Evolutionary conservation across 2,797 vertebrate species (phyloP).

Genomic region (Pelobates cultripes): DNA sequence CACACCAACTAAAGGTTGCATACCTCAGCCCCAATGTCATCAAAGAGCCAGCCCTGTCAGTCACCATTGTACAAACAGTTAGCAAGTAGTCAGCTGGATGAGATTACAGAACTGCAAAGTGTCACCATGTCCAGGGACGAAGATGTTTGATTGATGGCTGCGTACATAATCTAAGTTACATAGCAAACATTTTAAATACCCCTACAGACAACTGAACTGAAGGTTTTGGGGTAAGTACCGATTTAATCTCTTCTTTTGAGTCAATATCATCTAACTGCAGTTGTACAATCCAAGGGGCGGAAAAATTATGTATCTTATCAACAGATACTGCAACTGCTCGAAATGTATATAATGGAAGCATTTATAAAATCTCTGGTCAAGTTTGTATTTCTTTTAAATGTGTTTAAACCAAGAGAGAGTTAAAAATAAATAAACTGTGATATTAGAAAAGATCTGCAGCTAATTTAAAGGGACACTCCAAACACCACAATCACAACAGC

Average conservation of each 20-base stretch:
- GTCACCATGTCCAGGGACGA: constrained; percentile 7
- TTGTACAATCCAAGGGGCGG: too few species aligned
- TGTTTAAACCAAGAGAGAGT: too few species aligned
- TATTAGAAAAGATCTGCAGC: too few species aligned
- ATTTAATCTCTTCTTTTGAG: not conserved
- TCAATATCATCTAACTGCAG: constrained; percentile 1
- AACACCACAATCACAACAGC: too few species aligned
- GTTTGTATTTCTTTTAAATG: too few species aligned
- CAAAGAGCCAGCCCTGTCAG: constrained; percentile 27
- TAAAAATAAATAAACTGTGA: too few species aligned
- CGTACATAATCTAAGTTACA: constrained; percentile 1
- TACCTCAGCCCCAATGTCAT: constrained; percentile 30
- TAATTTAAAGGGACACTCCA: too few species aligned
- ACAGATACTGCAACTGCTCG: not conserved
- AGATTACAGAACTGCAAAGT: constrained; percentile 13
- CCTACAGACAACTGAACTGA: not conserved
- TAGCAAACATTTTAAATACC: constrained; percentile 17
- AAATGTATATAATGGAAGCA: not conserved
- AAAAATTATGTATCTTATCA: too few species aligned
- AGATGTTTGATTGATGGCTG: constrained; percentile 26
- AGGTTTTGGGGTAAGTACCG: not conserved
- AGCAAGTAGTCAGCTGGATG: constrained; percentile 27
- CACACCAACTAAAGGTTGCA: constrained; percentile 23
- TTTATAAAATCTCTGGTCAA: too few species aligned
- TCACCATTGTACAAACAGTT: constrained; percentile 28